Evolutionary conservation across 30 jellyfish, hydroid and myxozoan genomes (phyloP), one percentile per base, ranked within the genome.

Genomic region (Mastigias papua): DNA sequence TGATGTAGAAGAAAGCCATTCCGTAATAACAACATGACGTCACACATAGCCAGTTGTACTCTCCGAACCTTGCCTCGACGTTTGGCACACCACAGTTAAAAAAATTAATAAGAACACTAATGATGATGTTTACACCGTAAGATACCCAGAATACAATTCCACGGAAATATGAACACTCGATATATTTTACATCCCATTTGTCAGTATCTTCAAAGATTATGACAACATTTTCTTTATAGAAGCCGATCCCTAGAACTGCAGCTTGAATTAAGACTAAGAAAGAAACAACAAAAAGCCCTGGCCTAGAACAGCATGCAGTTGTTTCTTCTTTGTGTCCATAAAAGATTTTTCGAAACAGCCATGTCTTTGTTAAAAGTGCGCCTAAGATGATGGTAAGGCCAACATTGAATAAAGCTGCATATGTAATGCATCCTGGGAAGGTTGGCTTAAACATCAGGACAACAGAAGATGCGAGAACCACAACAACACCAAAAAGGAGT

Each of bases 41-140:
- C 60, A 90, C 60, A 71, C 96, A 71, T 16, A 86, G 81, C 87
- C 91, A 87, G 54, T 91, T 86, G 90, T 86, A 73, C 51, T 96
- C 99, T 29, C 91, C 97, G 57, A 87, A 87, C 34, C 85, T 79
- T 2, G 89, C 97, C 74, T 86, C 95, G 89, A 96, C 93, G 32
- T 96, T 83, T 16, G 95, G 90, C 22, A 93, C 97, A 26, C 97
- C 86, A 82, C 99, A 96, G 30, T 97, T 86, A 49, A 96, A 77
- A 90, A 84, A 81, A 34, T 90, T 96, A 21, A 94, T 80, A 26
- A 91, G 75, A 46, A 96, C 73, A 69, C 98, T 83, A 23, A 96
- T 73, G 17, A 73, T 69, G 34, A 91, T 80, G 51, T 85, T 89
- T 20, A 21, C 91, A 17, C 95, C 94, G 78, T 86, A 90, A 2